phyloP scores from a whole-genome alignment of 2,797 vertebrate genomes.

The Perodicticus potto region DNA sequence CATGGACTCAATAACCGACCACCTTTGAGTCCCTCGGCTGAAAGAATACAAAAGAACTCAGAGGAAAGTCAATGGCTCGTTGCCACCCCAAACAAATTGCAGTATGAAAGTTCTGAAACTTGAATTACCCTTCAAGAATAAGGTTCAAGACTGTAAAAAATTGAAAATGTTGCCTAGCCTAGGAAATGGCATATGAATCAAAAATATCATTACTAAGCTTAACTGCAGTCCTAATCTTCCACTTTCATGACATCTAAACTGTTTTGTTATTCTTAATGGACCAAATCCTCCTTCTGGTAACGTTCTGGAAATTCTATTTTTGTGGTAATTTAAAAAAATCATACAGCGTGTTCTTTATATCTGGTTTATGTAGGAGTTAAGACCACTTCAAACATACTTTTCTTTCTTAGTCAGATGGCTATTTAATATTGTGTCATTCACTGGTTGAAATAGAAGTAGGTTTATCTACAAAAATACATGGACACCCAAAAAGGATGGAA shows the following conservation, averaged over 20 bases:
- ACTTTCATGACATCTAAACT: slow-evolving; percentile 73
- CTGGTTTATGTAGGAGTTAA: slow-evolving; percentile 79
- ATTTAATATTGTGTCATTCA: slow-evolving; percentile 81
- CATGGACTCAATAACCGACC: slow-evolving; percentile 62
- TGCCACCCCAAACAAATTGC: slow-evolving; percentile 73
- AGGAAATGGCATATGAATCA: slow-evolving; percentile 77
- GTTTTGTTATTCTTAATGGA: slow-evolving; percentile 78
- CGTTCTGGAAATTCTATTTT: slow-evolving; percentile 80
- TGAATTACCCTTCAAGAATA: slow-evolving; percentile 79
- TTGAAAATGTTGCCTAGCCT: slow-evolving; percentile 70
- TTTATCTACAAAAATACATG: slow-evolving; percentile 72
- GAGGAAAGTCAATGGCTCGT: slow-evolving; percentile 65
- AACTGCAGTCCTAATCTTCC: slow-evolving; percentile 69
- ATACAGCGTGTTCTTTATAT: slow-evolving; percentile 74
- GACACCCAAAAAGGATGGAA: slow-evolving; percentile 79
- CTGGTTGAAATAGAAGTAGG: slow-evolving; percentile 78
- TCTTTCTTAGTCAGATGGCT: slow-evolving; percentile 73
- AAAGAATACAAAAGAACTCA: slow-evolving; percentile 21
- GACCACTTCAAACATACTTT: slow-evolving; percentile 79
- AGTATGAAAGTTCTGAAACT: slow-evolving; percentile 52
- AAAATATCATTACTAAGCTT: slow-evolving; percentile 74
- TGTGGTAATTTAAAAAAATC: slow-evolving; percentile 78
- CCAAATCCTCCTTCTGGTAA: slow-evolving; percentile 78
- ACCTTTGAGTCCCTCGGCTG: slow-evolving; percentile 54
- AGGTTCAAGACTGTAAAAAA: slow-evolving; percentile 77